Evolutionary conservation across 2,888 invertebrate species (phyloP), one percentile per base, ranked within the genome.

Genomic region (Nymphalis polychloros): DNA sequence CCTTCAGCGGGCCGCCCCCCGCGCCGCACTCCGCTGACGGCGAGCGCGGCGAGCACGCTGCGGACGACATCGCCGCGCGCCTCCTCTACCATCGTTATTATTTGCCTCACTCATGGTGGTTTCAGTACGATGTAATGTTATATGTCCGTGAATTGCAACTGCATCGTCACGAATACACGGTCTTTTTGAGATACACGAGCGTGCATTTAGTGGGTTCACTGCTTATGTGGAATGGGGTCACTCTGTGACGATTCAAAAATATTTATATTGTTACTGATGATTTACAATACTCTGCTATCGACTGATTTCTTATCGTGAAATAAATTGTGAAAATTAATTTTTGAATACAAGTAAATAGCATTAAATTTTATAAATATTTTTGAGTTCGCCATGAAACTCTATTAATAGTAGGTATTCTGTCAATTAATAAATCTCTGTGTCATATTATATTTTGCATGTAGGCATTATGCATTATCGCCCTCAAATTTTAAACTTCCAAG

Each of bases 41-140:
- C 69, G 70, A 75, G 50, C 61, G 65, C 57, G 69, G 68, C 59
- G 69, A 49, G 78, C 78, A 84, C 85, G 84, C 85, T 86, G 87
- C 85, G 87, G 85, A 75, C 88, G 88, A 87, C 87, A 84, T 87
- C 84, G 89, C 86, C 84, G 87, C 83, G 83, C 76, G 84, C 83
- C 84, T 83, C 79, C 76, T 77, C 80, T 76, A 80, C 74, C 81
- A 83, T 84, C 85, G 87, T 83, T 82, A 78, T 88, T 76, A 80
- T 83, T 88, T 88, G 88, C 88, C 88, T 88, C 83, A 87, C 92
- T 91, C 90, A 84, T 83, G 90, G 89, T 90, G 92, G 85, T 85
- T 78, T 84, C 84, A 84, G 79, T 81, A 80, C 77, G 79, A 78
- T 81, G 79, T 80, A 76, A 80, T 83, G 82, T 85, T 80, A 60